Percentiles rank a stretch among this genome's conserved stretches.
phyloP scores from a whole-genome alignment of 2,888 invertebrate genomes.

The Drosophila nr. fundita region DNA sequence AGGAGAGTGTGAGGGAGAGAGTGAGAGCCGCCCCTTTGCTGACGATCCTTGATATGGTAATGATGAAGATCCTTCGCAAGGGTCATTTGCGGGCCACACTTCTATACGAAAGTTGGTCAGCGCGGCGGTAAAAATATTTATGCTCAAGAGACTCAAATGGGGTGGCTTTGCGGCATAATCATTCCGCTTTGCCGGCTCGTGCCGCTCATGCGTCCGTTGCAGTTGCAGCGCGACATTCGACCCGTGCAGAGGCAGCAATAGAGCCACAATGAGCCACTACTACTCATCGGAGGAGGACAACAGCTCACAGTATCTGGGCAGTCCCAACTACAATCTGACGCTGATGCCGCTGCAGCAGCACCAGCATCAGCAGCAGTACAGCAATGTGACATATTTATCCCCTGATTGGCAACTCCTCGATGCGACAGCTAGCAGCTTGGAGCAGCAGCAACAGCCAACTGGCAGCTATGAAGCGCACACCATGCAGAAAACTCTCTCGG shows the following conservation, averaged over 20 bases:
- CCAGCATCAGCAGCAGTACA: slow-evolving; percentile 22
- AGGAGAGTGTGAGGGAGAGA: slow-evolving; percentile 1
- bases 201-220: slow-evolving; percentile 55
- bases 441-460: slow-evolving; percentile 17
- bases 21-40: slow-evolving; percentile 54
- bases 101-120: slow-evolving; percentile 67
- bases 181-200: slow-evolving; percentile 42
- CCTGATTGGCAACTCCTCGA: slow-evolving; percentile 71
- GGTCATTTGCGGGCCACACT: slow-evolving; percentile 73
- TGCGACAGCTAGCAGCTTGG: slow-evolving; percentile 13
- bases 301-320: slow-evolving; percentile 79
- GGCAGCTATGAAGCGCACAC: neutral
- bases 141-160: slow-evolving; percentile 46
- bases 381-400: slow-evolving; percentile 46
- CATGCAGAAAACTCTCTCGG: slow-evolving; percentile 7
- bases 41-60: slow-evolving; percentile 78
- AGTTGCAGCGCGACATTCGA: slow-evolving; percentile 72
- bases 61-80: slow-evolving; percentile 71
- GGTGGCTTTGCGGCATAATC: slow-evolving; percentile 53
- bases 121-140: slow-evolving; percentile 74
- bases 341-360: slow-evolving; percentile 21
- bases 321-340: slow-evolving; percentile 74
- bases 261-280: slow-evolving; percentile 63
- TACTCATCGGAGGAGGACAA: slow-evolving; percentile 83
- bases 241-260: slow-evolving; percentile 50